Base-by-base conservation (phyloP, 2,888 invertebrate genomes). In the Xylocampa areola region DNA sequence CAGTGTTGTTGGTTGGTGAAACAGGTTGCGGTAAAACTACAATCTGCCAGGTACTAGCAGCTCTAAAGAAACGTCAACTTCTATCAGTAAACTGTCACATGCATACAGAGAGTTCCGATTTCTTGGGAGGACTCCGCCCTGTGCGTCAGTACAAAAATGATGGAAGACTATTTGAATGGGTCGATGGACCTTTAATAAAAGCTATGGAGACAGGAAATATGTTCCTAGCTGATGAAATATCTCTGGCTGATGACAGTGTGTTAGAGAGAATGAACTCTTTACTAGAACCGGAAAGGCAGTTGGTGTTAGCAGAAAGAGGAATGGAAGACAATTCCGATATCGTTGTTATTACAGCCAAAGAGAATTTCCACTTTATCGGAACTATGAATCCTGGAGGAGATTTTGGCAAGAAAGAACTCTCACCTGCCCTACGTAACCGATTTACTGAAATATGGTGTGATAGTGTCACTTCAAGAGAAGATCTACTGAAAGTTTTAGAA, bases 361-460 rank as follows among this genome's bases (percentile, higher is more conserved):
- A 95, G 4, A 95, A 96, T 7, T 99, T 99, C 85, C 96, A 97
- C 76, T 97, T 99, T 79, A 95, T 99, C 54, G 98, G 98, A 1
- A 99, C 99, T 0, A 99, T 99, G 99, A 99, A 99, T 94, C 99
- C 99, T 5, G 99, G 99, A 8, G 99, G 99, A 0, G 99, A 99
- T 94, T 99, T 98, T 86, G 99, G 99, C 2, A 99, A 99, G 87
- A 99, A 99, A 85, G 99, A 99, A 94, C 94, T 99, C 7, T 99
- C 99, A 0, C 99, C 99, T 0, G 99, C 99, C 0, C 91, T 99
- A 43, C 95, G 99, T 44, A 99, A 99, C 94, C 96, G 99, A 40
- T 98, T 99, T 79, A 99, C 99, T 0, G 99, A 99, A 94, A 98
- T 99, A 82, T 99, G 99, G 99, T 99, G 99, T 81, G 97, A 97